Evolutionary conservation across 2,888 invertebrate species (phyloP).

Genomic region (Diarsia rubi): DNA sequence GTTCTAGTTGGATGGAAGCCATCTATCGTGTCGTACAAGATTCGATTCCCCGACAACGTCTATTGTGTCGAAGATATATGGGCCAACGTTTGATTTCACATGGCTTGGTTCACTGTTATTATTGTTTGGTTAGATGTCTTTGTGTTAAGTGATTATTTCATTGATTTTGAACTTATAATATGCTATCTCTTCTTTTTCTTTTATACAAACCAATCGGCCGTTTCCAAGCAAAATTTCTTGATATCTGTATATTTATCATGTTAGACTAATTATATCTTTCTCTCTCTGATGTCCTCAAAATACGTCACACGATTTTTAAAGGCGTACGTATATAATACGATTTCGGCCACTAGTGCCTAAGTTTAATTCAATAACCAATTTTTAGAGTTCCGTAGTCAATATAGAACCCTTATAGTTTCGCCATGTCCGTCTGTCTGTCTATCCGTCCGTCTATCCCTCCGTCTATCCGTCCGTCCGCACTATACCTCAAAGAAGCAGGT

Average conservation of each 20-base stretch:
- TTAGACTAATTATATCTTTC: background rate
- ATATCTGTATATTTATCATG: background rate
- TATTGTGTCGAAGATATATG: conserved; percentile 49
- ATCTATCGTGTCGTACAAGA: conserved; percentile 63
- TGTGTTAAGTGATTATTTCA: background rate
- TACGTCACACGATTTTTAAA: background rate
- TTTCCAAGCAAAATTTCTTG: background rate
- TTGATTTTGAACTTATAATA: background rate
- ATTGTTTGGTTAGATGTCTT: conserved; percentile 12
- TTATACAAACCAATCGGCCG: background rate
- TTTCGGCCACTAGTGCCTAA: background rate
- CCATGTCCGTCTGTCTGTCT: too few relatives aligned
- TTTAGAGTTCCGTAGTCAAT: too few relatives aligned
- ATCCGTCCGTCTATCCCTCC: too few relatives aligned
- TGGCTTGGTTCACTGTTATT: conserved; percentile 25
- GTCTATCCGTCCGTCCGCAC: too few relatives aligned
- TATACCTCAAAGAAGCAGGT: too few relatives aligned
- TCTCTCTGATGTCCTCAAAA: background rate
- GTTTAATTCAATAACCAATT: background rate
- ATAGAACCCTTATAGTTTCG: too few relatives aligned
- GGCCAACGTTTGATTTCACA: conserved; percentile 40
- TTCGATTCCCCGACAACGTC: conserved; percentile 62
- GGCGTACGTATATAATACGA: background rate
- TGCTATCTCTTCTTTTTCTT: background rate
- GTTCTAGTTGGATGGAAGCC: conserved; percentile 61